Evolutionary conservation across 2,797 vertebrate species (phyloP).

Genomic region (Lutjanus campechanus): DNA sequence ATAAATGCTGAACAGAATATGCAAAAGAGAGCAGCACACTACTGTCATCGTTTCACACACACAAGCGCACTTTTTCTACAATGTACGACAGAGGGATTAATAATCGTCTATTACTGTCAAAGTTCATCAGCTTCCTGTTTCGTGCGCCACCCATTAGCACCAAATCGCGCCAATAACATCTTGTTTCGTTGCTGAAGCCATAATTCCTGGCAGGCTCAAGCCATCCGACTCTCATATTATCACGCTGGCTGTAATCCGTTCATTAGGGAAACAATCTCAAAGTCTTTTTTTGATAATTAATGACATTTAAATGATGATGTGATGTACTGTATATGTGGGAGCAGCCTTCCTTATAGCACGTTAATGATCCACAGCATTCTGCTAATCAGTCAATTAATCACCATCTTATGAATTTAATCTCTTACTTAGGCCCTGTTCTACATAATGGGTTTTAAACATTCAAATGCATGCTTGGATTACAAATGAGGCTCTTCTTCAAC

Average conservation of each 20-base stretch:
- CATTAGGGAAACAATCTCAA: conserved; percentile 75
- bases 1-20: conserved; percentile 52
- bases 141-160: background rate
- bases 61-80: conserved; percentile 56
- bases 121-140: conserved; percentile 65
- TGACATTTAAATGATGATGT: conserved; percentile 74
- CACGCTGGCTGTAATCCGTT: conserved; percentile 66
- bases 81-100: conserved; percentile 63
- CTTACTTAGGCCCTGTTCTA: conserved; percentile 77
- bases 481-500: conserved; percentile 63
- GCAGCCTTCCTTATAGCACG: conserved; percentile 73
- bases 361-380: conserved; percentile 78
- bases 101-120: conserved; percentile 66
- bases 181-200: conserved; percentile 38
- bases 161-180: conserved; percentile 38
- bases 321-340: conserved; percentile 67
- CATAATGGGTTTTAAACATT: conserved; percentile 82
- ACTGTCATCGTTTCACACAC: conserved; percentile 45
- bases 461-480: conserved; percentile 73
- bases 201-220: conserved; percentile 60
- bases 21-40: conserved; percentile 41
- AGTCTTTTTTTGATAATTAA: conserved; percentile 75
- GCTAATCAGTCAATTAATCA: conserved; percentile 87
- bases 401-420: conserved; percentile 82
- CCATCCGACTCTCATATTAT: conserved; percentile 64